phyloP scores from a whole-genome alignment of 30 jellyfish, hydroid and myxozoan species.

The Mastigias papua region DNA sequence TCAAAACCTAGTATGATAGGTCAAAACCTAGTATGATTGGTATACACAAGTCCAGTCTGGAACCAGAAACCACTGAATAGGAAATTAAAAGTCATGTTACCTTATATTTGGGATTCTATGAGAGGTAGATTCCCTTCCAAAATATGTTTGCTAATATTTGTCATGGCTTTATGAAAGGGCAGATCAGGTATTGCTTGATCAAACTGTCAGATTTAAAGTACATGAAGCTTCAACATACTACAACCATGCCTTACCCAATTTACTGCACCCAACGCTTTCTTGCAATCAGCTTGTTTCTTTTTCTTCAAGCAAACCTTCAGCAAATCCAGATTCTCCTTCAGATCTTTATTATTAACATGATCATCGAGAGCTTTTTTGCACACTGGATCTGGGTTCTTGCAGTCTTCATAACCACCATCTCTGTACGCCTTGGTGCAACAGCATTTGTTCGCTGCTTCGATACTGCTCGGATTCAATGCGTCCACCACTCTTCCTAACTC shows the following conservation, averaged over 20 bases:
- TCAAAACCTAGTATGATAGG: too few relatives aligned
- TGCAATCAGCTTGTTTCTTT: slow-evolving; percentile 6
- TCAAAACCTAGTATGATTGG: too few relatives aligned
- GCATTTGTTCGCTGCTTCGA: slow-evolving; percentile 44
- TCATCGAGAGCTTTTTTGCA: slow-evolving; percentile 30
- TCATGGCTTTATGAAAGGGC: too few relatives aligned
- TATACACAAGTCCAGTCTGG: too few relatives aligned
- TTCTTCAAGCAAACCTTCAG: slow-evolving; percentile 23
- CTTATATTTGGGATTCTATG: too few relatives aligned
- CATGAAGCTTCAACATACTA: too few relatives aligned
- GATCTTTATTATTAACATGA: neutral
- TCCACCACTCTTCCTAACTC: slow-evolving; percentile 25
- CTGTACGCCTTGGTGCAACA: slow-evolving; percentile 49
- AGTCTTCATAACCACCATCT: slow-evolving; percentile 55
- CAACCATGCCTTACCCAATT: slow-evolving; percentile 20
- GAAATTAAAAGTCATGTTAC: too few relatives aligned
- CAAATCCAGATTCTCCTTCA: neutral
- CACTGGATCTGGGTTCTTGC: slow-evolving; percentile 32
- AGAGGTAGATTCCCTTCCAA: too few relatives aligned
- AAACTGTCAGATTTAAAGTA: too few relatives aligned
- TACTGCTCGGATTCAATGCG: slow-evolving; percentile 26
- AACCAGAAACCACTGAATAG: too few relatives aligned
- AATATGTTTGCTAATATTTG: too few relatives aligned
- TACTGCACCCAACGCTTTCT: slow-evolving; percentile 26
- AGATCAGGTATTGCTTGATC: too few relatives aligned